Conservation (phyloP, 1,140 invertebrate genomes). For the Tribolium madens region DNA sequence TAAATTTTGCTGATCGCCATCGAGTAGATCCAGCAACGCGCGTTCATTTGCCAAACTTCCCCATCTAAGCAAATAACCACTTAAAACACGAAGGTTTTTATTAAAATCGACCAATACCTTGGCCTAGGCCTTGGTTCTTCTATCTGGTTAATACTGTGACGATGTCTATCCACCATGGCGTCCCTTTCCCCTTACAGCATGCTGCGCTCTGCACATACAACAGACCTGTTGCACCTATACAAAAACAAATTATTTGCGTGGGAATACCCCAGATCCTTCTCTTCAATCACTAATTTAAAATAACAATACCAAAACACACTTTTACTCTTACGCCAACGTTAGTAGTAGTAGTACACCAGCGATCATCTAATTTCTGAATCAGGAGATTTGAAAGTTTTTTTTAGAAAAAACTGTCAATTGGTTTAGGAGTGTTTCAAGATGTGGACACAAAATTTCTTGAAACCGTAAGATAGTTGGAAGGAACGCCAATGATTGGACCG, state of each 20-base stretch:
- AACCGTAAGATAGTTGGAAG: neutral
- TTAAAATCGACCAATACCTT: conserved; percentile 40
- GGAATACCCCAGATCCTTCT: neutral
- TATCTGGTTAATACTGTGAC: conserved; percentile 48
- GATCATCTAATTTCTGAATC: neutral
- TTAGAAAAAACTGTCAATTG: neutral
- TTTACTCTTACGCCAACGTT: neutral
- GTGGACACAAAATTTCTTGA: neutral
- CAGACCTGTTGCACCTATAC: conserved; percentile 40
- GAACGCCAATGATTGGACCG: neutral
- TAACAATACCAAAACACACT: neutral
- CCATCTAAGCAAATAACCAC: conserved; percentile 51
- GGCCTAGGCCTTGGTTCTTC: conserved; percentile 43
- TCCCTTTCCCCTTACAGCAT: conserved; percentile 38
- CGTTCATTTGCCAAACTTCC: conserved; percentile 54
- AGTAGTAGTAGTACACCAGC: too few species aligned
- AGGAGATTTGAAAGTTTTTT: neutral
- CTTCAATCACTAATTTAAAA: neutral
- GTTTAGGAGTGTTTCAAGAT: neutral
- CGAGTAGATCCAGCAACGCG: conserved; percentile 53
- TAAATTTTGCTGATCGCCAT: conserved; percentile 49
- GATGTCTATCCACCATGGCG: conserved; percentile 52
- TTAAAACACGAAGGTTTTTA: neutral
- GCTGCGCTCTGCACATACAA: conserved; percentile 23
- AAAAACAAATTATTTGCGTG: conserved; percentile 24